Evolutionary conservation across 2,113 vertebrate species (phyloP).

Genomic region (Ictalurus furcatus): DNA sequence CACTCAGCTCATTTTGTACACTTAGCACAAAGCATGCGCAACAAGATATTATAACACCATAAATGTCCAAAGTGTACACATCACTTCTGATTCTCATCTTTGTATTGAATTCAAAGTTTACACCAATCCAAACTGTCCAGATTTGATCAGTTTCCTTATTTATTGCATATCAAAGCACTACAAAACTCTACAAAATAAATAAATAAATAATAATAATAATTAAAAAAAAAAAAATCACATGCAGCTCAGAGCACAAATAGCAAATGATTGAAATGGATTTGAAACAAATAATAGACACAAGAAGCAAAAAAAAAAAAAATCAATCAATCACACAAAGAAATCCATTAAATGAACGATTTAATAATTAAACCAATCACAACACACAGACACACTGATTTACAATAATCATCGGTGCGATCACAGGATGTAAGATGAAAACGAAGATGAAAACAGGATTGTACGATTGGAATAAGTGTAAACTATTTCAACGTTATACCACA

Average conservation of each 20-base stretch:
- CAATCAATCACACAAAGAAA: constrained; percentile 32
- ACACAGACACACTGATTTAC: constrained; percentile 19
- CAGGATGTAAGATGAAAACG: background rate
- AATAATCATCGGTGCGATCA: background rate
- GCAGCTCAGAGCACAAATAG: background rate
- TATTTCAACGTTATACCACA: background rate
- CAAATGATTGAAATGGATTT: background rate
- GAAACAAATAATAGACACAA: background rate
- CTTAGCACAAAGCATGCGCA: background rate
- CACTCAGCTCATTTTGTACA: background rate
- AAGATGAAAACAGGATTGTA: background rate
- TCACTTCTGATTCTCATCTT: background rate
- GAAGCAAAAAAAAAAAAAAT: background rate
- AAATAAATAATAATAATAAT: too few species aligned
- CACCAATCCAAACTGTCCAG: background rate
- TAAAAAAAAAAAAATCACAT: too few species aligned
- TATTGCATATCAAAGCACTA: background rate
- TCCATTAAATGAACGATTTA: constrained; percentile 38
- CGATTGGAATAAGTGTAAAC: background rate
- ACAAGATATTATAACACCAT: background rate
- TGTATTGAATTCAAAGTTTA: background rate
- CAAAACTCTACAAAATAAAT: background rate
- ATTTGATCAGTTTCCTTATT: background rate
- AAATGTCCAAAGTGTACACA: background rate
- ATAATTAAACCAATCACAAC: constrained; percentile 26